Evolutionary conservation across 2,113 vertebrate species (phyloP).

Genomic region (Oncorhynchus kisutch): DNA sequence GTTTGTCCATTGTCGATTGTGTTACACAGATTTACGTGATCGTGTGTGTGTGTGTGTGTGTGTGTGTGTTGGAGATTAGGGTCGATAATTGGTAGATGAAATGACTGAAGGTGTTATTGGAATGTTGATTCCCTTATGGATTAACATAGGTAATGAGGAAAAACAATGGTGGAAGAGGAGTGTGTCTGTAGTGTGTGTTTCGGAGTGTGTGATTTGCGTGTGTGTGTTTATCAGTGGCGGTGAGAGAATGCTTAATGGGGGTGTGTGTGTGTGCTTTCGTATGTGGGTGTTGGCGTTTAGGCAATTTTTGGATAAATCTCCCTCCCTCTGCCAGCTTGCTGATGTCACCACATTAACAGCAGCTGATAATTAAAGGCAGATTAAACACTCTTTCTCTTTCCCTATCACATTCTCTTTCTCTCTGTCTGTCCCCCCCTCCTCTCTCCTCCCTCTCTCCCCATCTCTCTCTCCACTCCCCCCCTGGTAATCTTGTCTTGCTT

Average conservation of each 20-base stretch:
- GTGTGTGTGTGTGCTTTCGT: not conserved
- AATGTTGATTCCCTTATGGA: too few relatives aligned
- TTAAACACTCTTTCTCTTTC: constrained; percentile 15
- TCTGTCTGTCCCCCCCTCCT: constrained; percentile 10
- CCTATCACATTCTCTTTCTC: not conserved
- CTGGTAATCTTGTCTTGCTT: constrained; percentile 35
- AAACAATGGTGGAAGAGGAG: not conserved
- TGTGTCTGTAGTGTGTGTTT: constrained; percentile 1
- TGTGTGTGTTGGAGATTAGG: not conserved
- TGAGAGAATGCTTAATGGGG: not conserved
- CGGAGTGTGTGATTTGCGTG: not conserved
- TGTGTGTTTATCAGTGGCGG: not conserved
- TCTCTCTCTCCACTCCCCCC: not conserved
- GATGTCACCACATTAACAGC: constrained; percentile 57
- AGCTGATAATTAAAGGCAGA: constrained; percentile 46
- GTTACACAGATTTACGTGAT: not conserved
- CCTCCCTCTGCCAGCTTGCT: constrained; percentile 33
- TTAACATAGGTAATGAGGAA: too few relatives aligned
- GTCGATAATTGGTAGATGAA: too few relatives aligned
- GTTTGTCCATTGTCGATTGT: not conserved
- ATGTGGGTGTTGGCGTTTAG: not conserved
- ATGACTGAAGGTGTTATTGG: too few relatives aligned
- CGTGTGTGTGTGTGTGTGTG: not conserved
- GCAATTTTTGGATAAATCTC: constrained; percentile 49
- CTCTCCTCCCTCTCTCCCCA: not conserved